phyloP scores from a whole-genome alignment of 2,113 vertebrate genomes.

The Puntigrus tetrazona region DNA sequence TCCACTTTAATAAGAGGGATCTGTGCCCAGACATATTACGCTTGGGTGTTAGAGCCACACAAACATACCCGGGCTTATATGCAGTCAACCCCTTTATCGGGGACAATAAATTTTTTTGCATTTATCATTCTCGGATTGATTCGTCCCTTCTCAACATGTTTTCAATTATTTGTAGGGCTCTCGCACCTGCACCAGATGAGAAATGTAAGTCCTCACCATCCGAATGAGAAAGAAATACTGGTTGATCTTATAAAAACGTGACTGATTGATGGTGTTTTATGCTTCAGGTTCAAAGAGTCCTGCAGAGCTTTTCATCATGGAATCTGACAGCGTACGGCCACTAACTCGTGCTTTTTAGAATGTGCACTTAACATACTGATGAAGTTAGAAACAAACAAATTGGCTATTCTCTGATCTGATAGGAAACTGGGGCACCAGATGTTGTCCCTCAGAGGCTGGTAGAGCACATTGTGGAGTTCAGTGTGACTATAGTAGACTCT shows the following conservation, averaged over 20 bases:
- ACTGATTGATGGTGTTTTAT: slow-evolving; percentile 31
- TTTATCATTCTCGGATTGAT: slow-evolving; percentile 31
- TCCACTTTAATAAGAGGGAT: slow-evolving; percentile 44
- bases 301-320: slow-evolving; percentile 12
- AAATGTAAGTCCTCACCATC: slow-evolving; percentile 42
- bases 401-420: slow-evolving; percentile 52
- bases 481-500: slow-evolving; percentile 80
- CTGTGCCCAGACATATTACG: slow-evolving; percentile 42
- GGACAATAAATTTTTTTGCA: slow-evolving; percentile 37
- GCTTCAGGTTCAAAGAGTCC: slow-evolving; percentile 45
- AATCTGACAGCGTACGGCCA: slow-evolving; percentile 40
- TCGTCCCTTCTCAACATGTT: slow-evolving; percentile 5
- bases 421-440: slow-evolving; percentile 66
- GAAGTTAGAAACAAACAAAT: slow-evolving; percentile 30
- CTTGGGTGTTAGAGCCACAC: slow-evolving; percentile 44
- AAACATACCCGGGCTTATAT: slow-evolving; percentile 15
- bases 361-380: slow-evolving; percentile 11
- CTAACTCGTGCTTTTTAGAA: slow-evolving; percentile 7
- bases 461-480: slow-evolving; percentile 86
- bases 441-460: slow-evolving; percentile 69
- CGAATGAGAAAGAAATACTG: not conserved
- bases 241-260: slow-evolving; percentile 6
- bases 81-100: slow-evolving; percentile 17
- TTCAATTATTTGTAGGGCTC: slow-evolving; percentile 35
- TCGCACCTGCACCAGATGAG: slow-evolving; percentile 28